Evolutionary conservation across 2,113 vertebrate genomes (phyloP), one percentile per base, ranked within the genome.

Genomic region (Alosa alosa): DNA sequence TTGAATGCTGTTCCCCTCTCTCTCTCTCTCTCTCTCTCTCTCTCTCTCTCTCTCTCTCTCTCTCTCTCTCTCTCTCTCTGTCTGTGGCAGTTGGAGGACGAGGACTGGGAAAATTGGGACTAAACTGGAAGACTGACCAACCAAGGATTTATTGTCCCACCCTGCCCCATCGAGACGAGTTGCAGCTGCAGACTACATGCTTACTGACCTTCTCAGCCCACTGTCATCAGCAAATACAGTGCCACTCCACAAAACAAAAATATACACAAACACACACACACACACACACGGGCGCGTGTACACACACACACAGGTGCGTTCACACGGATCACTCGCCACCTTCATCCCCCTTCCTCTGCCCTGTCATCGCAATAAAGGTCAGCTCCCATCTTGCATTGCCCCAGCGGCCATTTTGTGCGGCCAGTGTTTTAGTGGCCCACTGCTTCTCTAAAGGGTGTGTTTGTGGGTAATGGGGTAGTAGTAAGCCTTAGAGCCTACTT

Each of bases 71-170:
- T 25, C 4, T 20, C 57, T 52, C 86, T 60, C 10, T 89, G 86
- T 87, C 5, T 13, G 85, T 91, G 91, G 81, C 94, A 99, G 97
- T 91, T 99, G 94, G 98, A 96, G 86, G 96, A 99, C 11, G 98
- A 96, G 89, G 98, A 99, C 90, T 99, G 98, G 98, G 98, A 99
- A 92, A 97, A 98, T 94, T 99, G 98, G 98, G 97, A 99, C 86
- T 99, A 95, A 97, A 81, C 60, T 57, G 44, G 85, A 0, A 72
- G 85, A 41, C 83, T 89, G 87, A 81, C 41, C 41, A 2, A 55
- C 6, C 13, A 78, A 36, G 81, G 55, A 36, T 72, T 84, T 25
- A 36, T 25, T 72, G 64, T 25, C 25, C 64, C 57, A 64, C 64
- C 64, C 85, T 86, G 88, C 88, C 84, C 86, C 81, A 86, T 89